Evolutionary conservation across 2,797 vertebrate genomes (phyloP).

Genomic region (Microctenopoma stevenorrisi): DNA sequence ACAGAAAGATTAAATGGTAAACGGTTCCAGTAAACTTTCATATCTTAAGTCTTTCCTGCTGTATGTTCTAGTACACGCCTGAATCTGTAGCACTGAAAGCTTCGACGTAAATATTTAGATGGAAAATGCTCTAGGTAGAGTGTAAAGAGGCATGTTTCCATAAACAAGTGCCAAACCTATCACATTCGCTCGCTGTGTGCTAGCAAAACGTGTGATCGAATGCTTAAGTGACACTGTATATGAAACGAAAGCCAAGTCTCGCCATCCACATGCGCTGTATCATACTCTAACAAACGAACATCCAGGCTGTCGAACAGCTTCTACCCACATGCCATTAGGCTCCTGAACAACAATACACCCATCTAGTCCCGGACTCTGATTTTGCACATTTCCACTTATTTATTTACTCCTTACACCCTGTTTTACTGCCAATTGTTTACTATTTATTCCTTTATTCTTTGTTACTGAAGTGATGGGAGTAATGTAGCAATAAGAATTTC

Average conservation of each 20-base stretch:
- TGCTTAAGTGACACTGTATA: conserved; percentile 39
- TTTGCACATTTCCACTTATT: no score
- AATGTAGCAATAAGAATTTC: no score
- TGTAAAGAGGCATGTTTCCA: conserved; percentile 14
- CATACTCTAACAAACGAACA: neutral
- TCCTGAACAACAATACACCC: no score
- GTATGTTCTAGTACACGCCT: conserved; percentile 8
- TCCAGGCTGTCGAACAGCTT: no score
- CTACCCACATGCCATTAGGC: no score
- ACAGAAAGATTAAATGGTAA: neutral
- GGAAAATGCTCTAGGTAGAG: conserved; percentile 20
- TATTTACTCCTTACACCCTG: no score
- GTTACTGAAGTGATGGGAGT: no score
- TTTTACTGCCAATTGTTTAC: no score
- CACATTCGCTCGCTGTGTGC: neutral
- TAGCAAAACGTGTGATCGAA: conserved; percentile 34
- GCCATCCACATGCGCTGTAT: neutral
- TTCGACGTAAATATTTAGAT: conserved; percentile 46
- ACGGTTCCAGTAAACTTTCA: neutral
- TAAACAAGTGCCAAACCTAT: neutral
- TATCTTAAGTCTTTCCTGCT: neutral
- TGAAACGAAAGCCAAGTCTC: conserved; percentile 27
- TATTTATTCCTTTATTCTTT: no score
- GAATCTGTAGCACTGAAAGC: conserved; percentile 8
- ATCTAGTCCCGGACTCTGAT: no score